These are phyloP conservation scores for Mantis religiosa DNA, from an alignment of 2,888 invertebrate genomes.

Conservation along the genomic window DNA sequence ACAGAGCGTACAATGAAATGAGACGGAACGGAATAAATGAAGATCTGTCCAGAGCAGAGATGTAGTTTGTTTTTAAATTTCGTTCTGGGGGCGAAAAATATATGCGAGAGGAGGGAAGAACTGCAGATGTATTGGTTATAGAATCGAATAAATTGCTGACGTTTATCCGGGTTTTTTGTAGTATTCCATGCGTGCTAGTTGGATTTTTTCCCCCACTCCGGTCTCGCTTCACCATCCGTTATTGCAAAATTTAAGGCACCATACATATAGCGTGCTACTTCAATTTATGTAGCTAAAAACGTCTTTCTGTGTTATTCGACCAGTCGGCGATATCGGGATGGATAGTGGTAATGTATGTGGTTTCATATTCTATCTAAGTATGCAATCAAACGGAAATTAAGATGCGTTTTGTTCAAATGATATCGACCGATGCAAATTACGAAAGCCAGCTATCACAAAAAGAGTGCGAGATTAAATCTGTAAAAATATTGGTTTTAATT, in stretches of 20 bases:
- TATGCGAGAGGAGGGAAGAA: not conserved
- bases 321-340: not conserved
- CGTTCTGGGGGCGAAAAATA: not conserved
- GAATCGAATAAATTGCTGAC: not conserved
- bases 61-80: conserved; percentile 10
- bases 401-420: not conserved
- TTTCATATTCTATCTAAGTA: not conserved
- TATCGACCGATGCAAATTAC: not conserved
- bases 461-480: not conserved
- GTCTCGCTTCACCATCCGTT: not conserved
- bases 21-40: conserved; percentile 15
- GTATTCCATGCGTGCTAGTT: not conserved
- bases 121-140: not conserved
- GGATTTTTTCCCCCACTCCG: not conserved
- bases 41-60: conserved; percentile 11
- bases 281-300: not conserved
- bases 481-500: not conserved
- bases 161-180: not conserved
- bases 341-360: not conserved
- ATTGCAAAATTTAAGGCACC: not conserved
- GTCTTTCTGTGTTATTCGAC: not conserved
- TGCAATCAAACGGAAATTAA: not conserved
- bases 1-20: conserved; percentile 8
- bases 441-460: not conserved
- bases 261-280: not conserved